Base-by-base conservation (phyloP, 2,797 vertebrate genomes). In the Balearica regulorum region DNA sequence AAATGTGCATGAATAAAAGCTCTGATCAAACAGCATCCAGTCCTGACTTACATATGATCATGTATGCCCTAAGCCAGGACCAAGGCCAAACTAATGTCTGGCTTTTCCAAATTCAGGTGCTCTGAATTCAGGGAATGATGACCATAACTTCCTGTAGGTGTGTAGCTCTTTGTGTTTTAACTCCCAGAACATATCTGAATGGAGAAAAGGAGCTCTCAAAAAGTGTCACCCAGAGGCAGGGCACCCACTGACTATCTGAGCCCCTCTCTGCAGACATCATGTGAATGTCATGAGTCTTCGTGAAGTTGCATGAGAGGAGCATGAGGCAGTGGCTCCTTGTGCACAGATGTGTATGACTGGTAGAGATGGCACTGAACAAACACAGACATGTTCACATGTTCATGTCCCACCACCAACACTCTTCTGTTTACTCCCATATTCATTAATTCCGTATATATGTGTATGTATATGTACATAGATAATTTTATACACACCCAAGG, bases 331-430 rank as follows among this genome's bases (percentile, higher is more conserved):
- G 16, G 7, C 14, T 62, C 37, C 41, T 55, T 58, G 46, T 31
- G 29, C 33, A 31, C 1, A 0, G 37, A 57, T 26, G 28, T n/a
- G 21, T 39, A 4, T 2, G 2, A 46, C 14, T 11, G 1, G 3
- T n/a, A 70, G 51, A 66, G 72, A 72, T 4, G 22, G 26, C 9
- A 13, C 83, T 49, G 58, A 71, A 49, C 0, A 3, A 61, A 55
- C 1, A 2, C 31, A 68, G 60, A 65, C 2, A 1, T 57, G 24
- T 49, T 66, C 85, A 35, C 18, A 4, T 17, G 19, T n/a, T 87
- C 11, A 9, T 26, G 13, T 61, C 91, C 18, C 48, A 80, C 6
- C 51, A 87, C 7, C 29, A 62, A 2, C 15, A 48, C 16, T 75
- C 35, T 86, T 61, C 86, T 75, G 5, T 75, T 87, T 57, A 79